These are phyloP conservation scores for Periophthalmus magnuspinnatus DNA, from an alignment of 2,797 vertebrate genomes.

Conservation along the genomic window DNA sequence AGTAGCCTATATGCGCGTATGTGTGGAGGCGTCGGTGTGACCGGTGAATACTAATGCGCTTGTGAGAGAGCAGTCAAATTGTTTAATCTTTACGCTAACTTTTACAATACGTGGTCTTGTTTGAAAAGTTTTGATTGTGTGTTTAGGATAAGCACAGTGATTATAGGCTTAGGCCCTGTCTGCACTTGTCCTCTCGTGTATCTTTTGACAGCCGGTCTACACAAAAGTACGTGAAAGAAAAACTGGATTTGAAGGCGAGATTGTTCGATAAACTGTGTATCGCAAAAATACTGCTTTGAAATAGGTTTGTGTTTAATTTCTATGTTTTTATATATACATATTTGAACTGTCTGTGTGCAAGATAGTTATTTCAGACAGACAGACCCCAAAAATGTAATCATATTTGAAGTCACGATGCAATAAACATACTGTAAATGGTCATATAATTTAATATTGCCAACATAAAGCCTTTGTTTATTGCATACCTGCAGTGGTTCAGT, in stretches of 20 bases:
- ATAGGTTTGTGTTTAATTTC: too few species aligned
- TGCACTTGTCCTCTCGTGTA: slow-evolving; percentile 3
- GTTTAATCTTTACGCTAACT: slow-evolving; percentile 42
- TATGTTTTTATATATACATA: too few species aligned
- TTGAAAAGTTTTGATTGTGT: slow-evolving; percentile 9
- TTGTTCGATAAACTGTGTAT: not conserved
- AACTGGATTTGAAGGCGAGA: not conserved
- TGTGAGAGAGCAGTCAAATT: slow-evolving; percentile 14
- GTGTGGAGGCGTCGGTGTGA: slow-evolving; percentile 26
- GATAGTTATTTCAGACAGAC: too few species aligned
- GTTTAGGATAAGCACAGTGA: not conserved
- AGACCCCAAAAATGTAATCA: too few species aligned
- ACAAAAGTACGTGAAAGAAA: not conserved
- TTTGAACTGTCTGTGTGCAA: too few species aligned
- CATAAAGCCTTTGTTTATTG: too few species aligned
- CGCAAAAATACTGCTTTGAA: too few species aligned
- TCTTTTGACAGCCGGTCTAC: slow-evolving; percentile 15
- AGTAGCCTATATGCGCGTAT: slow-evolving; percentile 16
- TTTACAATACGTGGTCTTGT: slow-evolving; percentile 28
- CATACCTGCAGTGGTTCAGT: too few species aligned
- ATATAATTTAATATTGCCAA: too few species aligned
- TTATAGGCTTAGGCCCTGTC: slow-evolving; percentile 8
- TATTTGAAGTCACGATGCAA: too few species aligned
- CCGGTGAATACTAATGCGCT: slow-evolving; percentile 19
- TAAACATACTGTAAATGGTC: too few species aligned